Base-by-base conservation (phyloP, 2,113 vertebrate species). In the Orientallactaga bullata region DNA sequence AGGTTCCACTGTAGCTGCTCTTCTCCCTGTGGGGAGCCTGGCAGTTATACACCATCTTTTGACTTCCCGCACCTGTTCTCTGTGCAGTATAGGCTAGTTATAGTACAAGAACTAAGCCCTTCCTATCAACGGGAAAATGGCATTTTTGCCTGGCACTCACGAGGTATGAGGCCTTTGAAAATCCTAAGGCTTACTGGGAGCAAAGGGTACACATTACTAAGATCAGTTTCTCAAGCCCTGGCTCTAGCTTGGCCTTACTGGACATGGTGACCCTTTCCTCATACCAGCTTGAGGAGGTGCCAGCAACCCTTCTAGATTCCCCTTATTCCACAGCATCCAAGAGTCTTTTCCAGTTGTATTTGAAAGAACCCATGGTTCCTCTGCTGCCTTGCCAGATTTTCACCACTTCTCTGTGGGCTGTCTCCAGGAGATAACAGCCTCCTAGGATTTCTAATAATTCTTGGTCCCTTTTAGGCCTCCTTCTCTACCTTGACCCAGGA, bases 161-260 rank as follows among this genome's bases (percentile, higher is more conserved):
- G 10, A 7, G 3, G 20, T 10, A 32, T 2, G 30, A 28, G 74
- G 13, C 61, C 65, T 55, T 7, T 55, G 5, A 30, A 30, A 85
- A 37, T 42, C 24, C 4, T 0, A 5, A 17, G 73, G 2, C 37
- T 63, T n/a, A 3, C 32, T 12, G 37, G 24, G 66, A 6, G 0
- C 26, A 0, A 17, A 42, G 42, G 61, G 0, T 11, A 5, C 23
- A 0, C 13, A 23, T 23, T 0, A 15, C 6, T 58, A 51, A 69
- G 63, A 32, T 15, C 20, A 2, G 55, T 7, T 60, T 78, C 66
- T 28, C 13, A 0, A 2, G 10, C 24, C 5, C 24, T 11, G 51
- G 16, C 11, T n/a, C 32, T 35, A 9, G 39, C 12, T 39, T 42
- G 21, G 5, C 68, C 60, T 42, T 47, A 28, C 39, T 15, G 39